Percentiles rank a stretch among this genome's conserved stretches.
Conservation (phyloP, 2,113 vertebrate species). For the Tachysurus vachellii region DNA sequence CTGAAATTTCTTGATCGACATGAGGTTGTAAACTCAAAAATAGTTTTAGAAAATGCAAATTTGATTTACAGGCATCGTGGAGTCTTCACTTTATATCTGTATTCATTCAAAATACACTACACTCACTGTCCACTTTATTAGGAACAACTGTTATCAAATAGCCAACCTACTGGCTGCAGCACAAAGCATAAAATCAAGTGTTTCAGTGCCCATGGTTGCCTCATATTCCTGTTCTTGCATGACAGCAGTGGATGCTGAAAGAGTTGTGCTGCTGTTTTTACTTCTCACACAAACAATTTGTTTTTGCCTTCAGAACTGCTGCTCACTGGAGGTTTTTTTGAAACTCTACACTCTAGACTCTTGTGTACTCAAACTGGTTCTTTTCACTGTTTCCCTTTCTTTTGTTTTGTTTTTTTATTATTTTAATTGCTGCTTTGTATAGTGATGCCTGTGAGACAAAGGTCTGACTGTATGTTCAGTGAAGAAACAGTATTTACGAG, state of each 20-base stretch:
- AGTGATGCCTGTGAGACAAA: constrained; percentile 17
- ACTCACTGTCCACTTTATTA: background rate
- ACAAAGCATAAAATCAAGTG: background rate
- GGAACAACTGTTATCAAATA: background rate
- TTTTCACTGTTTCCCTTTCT: background rate
- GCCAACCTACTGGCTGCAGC: background rate
- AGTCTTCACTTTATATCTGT: background rate
- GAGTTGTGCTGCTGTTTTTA: background rate
- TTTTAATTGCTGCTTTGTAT: constrained; percentile 24
- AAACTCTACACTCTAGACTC: background rate
- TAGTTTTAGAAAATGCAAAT: background rate
- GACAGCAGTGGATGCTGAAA: background rate
- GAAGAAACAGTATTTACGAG: constrained; percentile 18
- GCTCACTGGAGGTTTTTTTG: background rate
- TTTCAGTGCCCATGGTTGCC: background rate
- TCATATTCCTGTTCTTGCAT: background rate
- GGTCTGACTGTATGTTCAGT: constrained; percentile 20
- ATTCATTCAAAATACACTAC: background rate
- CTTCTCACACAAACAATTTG: background rate
- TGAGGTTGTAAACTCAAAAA: background rate
- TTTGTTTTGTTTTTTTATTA: background rate
- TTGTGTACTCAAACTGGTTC: constrained; percentile 26
- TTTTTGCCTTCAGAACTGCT: background rate
- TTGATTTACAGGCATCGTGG: background rate
- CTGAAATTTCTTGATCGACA: background rate